Percentiles rank a stretch among this genome's conserved stretches.
phyloP scores from a whole-genome alignment of 1,140 invertebrate species.

The Leptoteleia sp. region DNA sequence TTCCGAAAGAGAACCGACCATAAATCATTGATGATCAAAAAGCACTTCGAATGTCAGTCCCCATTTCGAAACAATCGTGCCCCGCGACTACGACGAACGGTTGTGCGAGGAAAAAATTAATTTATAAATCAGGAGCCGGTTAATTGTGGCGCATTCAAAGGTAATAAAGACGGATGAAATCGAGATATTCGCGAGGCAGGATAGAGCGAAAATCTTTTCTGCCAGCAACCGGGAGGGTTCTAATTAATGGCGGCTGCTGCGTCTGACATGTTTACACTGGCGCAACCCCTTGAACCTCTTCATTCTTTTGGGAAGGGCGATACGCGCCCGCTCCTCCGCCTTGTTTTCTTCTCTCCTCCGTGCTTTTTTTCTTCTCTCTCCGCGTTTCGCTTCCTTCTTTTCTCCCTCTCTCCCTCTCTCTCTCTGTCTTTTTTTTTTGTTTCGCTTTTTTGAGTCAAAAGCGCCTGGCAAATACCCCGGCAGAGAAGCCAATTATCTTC shows the following conservation, averaged over 20 bases:
- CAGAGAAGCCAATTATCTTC: slow-evolving; percentile 68
- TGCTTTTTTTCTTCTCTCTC: slow-evolving; percentile 51
- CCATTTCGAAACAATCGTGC: too few species aligned
- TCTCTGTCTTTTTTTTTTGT: slow-evolving; percentile 63
- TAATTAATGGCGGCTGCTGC: slow-evolving; percentile 71
- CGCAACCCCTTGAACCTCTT: slow-evolving; percentile 70
- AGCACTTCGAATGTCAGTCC: too few species aligned
- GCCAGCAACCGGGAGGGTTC: slow-evolving; percentile 61
- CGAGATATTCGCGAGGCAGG: slow-evolving; percentile 63
- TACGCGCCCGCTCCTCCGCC: slow-evolving; percentile 52
- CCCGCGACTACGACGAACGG: too few species aligned
- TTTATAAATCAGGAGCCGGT: slow-evolving; percentile 55
- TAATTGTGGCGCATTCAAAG: slow-evolving; percentile 66
- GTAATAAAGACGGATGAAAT: slow-evolving; percentile 67
- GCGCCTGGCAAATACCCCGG: slow-evolving; percentile 61
- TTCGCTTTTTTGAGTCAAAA: slow-evolving; percentile 65
- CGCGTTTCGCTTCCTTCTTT: slow-evolving; percentile 63
- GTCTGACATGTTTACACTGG: slow-evolving; percentile 71
- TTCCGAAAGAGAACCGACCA: too few species aligned
- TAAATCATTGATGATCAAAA: too few species aligned
- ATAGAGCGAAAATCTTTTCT: slow-evolving; percentile 67
- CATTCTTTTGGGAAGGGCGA: slow-evolving; percentile 65
- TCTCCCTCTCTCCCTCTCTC: slow-evolving; percentile 42
- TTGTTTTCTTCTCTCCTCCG: slow-evolving; percentile 64
- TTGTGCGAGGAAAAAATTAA: slow-evolving; percentile 62